Conservation (phyloP, 2,113 vertebrate genomes). For the Tylochromis polylepis region DNA sequence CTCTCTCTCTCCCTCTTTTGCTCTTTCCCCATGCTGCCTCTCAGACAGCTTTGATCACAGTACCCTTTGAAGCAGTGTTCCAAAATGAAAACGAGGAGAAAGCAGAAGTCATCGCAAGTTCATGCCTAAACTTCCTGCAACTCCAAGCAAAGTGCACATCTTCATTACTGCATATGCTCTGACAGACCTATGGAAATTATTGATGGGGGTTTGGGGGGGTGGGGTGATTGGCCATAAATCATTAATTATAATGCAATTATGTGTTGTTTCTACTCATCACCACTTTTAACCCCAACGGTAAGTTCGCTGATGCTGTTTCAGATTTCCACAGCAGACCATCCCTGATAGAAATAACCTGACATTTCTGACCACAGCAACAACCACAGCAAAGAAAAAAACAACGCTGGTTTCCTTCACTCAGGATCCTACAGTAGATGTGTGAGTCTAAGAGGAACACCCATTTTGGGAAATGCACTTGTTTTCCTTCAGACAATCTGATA, state of each 20-base stretch:
- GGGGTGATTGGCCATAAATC: constrained; percentile 8
- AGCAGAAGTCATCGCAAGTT: constrained; percentile 81
- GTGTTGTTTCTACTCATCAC: constrained; percentile 5
- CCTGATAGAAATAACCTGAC: background rate
- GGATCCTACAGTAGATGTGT: background rate
- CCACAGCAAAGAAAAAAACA: background rate
- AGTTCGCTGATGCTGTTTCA: background rate
- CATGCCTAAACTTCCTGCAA: constrained; percentile 79
- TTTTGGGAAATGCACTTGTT: background rate
- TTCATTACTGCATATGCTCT: constrained; percentile 57
- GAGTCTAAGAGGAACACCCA: background rate
- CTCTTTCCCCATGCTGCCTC: constrained; percentile 69
- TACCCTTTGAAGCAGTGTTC: constrained; percentile 83
- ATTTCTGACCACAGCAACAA: background rate
- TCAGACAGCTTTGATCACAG: constrained; percentile 86
- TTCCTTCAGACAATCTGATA: background rate
- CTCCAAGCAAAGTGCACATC: constrained; percentile 73
- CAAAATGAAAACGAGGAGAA: constrained; percentile 80
- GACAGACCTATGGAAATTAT: constrained; percentile 35
- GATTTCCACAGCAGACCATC: background rate
- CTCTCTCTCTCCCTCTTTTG: constrained; percentile 35
- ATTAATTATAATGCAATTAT: constrained; percentile 2
- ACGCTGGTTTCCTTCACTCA: background rate
- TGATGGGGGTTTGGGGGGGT: constrained; percentile 7
- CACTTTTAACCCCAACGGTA: constrained; percentile 1